Evolutionary conservation across 2,888 invertebrate genomes (phyloP).

Genomic region (Digitonthophagus gazella): DNA sequence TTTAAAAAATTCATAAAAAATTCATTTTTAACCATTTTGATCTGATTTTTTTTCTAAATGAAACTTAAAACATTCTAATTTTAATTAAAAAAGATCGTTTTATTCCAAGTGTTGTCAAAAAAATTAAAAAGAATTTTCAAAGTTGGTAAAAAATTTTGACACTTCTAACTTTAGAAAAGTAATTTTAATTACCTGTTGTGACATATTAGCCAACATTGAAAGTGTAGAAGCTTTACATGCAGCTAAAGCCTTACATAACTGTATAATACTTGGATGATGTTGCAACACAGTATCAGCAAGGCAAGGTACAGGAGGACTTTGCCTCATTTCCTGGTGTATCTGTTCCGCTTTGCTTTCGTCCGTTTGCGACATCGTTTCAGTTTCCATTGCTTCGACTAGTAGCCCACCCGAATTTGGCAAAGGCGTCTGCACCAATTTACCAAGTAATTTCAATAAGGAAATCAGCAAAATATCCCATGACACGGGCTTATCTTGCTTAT

Average conservation of each 20-base stretch:
- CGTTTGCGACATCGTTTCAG: constrained; percentile 62
- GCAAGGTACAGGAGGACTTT: constrained; percentile 56
- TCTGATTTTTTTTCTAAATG: too few species aligned
- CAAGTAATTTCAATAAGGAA: constrained; percentile 64
- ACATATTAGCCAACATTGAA: constrained; percentile 59
- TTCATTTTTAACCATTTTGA: too few species aligned
- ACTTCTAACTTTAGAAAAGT: too few species aligned
- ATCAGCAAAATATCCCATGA: constrained; percentile 71
- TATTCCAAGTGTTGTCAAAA: too few species aligned
- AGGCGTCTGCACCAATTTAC: constrained; percentile 63
- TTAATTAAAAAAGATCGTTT: too few species aligned
- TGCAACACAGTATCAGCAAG: constrained; percentile 74
- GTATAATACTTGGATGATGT: constrained; percentile 78
- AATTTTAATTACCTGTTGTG: constrained; percentile 31
- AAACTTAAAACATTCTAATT: too few species aligned
- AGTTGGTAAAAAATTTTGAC: not conserved
- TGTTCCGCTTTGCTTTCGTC: constrained; percentile 82
- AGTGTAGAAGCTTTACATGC: constrained; percentile 71
- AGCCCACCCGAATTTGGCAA: constrained; percentile 54
- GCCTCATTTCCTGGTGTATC: constrained; percentile 48
- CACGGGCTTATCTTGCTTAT: constrained; percentile 63
- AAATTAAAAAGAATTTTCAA: not conserved
- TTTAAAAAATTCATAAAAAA: too few species aligned
- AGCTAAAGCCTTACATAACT: constrained; percentile 76
- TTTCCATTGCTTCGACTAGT: constrained; percentile 50